Percentiles rank a stretch among this genome's conserved stretches.
These are phyloP conservation scores for Noturus placidus DNA, from an alignment of 2,113 vertebrate genomes.

Conservation along the genomic window DNA sequence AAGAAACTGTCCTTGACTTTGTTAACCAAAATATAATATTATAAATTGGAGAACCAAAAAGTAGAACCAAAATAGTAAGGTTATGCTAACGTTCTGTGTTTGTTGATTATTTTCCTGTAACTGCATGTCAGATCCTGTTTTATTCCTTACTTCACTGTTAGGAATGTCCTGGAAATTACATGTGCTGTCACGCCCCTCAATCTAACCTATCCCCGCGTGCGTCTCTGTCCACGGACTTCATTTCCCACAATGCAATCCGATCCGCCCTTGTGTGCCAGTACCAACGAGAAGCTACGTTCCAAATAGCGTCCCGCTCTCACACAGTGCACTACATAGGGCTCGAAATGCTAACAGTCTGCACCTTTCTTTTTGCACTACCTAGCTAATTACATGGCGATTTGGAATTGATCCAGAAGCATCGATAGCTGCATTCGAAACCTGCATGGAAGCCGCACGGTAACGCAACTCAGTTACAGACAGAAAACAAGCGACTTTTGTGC, in stretches of 20 bases:
- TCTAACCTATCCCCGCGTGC: slow-evolving; percentile 63
- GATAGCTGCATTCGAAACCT: slow-evolving; percentile 16
- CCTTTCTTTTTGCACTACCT: background rate
- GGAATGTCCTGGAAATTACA: background rate
- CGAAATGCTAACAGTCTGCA: accelerated
- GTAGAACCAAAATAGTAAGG: background rate
- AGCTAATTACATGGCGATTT: background rate
- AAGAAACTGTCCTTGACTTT: too few relatives aligned
- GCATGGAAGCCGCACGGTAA: slow-evolving; percentile 48
- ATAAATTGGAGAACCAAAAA: background rate
- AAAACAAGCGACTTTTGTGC: background rate
- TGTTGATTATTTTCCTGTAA: too few relatives aligned
- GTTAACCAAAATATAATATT: too few relatives aligned
- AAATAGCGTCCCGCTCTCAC: background rate
- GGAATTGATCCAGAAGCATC: background rate
- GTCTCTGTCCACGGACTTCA: slow-evolving; percentile 52
- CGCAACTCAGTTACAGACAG: slow-evolving; percentile 24
- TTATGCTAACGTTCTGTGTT: background rate
- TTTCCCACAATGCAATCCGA: slow-evolving; percentile 65
- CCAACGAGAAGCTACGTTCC: background rate
- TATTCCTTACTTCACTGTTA: background rate
- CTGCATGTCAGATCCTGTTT: too few relatives aligned
- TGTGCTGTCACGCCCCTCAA: slow-evolving; percentile 62
- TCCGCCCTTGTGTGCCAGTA: slow-evolving; percentile 53
- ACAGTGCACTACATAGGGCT: background rate